Base-by-base conservation (phyloP, 2,113 vertebrate genomes). In the Tragelaphus imberbis region DNA sequence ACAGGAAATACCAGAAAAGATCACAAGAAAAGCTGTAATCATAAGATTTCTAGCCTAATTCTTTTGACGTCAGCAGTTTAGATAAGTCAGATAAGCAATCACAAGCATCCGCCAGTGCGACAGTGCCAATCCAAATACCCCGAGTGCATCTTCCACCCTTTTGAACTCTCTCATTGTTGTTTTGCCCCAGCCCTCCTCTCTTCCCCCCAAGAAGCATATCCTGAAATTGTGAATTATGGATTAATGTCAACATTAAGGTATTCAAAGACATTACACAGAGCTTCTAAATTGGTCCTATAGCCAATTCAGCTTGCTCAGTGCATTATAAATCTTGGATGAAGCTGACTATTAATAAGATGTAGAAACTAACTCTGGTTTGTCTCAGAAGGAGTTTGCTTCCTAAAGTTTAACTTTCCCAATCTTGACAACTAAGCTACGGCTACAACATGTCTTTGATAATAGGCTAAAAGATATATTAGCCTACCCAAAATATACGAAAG, bases 1-100 rank as follows among this genome's bases (percentile, higher is more conserved):
- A 97, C 98, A 98, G 98, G 98, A 98, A 98, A 98, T 98, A 98
- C 98, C 98, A 98, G 98, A 98, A 98, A 98, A 98, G 98, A 98
- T 98, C 98, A 98, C 97, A 98, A 98, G 98, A 98, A 98, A 98
- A 98, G 96, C 98, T 98, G 98, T 97, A 98, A 98, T 98, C 98
- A 98, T 98, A 98, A 98, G 98, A 98, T 98, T 98, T 98, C 97
- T 98, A 98, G 98, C 94, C 97, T 98, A 98, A 98, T 98, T 98
- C 98, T 98, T 98, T 98, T 98, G 98, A 98, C 98, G 98, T 98
- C 97, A 98, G 96, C 97, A 94, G 96, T 97, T 97, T 96, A 98
- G 97, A 98, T 98, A 98, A 97, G 97, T 98, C 95, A 97, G 98
- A 98, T 98, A 98, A 98, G 97, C 97, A 96, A 91, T 97, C 79